Evolutionary conservation across 1,140 invertebrate species (phyloP), one percentile per base, ranked within the genome.

Genomic region (Drosophila gunungcola): DNA sequence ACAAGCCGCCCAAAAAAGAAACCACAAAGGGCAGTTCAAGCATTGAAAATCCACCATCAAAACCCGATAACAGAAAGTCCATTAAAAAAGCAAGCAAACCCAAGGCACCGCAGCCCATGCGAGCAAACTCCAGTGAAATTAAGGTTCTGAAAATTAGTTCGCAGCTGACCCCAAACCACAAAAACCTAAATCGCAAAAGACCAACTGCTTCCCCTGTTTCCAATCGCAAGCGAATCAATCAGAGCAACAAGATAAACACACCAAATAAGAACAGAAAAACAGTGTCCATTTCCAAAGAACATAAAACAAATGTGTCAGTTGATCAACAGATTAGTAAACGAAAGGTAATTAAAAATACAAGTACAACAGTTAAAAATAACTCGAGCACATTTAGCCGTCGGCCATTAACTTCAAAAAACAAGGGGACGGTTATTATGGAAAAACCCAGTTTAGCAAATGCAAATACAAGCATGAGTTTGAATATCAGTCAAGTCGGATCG

Each of bases 281-380:
- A 36, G 6, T 10, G 3, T 12, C 4, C 6, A 48, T 34, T 43
- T 36, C 32, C 9, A 46, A 68, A 49, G 43, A 43, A 2, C 60
- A 64, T 3, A 68, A 29, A 64, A 27, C 60, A 3, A 68, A 43
- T 32, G 2, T 2, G 12, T 10, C 13, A 32, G 25, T 29, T 12
- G 34, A n/a, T 25, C 29, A 43, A 36, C 46, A 29, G 27, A 25
- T 10, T n/a, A 27, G 4, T 45, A 68, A 52, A 21, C 64, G 46
- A 65, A 68, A 65, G 32, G 46, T 45, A 68, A 68, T 65, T 53
- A 68, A 29, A 9, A 34, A 25, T 9, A 41, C 64, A 32, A 64
- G 38, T 67, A 41, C 55, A 16, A 11, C 7, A 3, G 61, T 45
- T 29, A 42, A 45, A 60, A 64, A 27, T 64, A 42, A 67, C 38